These are phyloP conservation scores for Caenorhabditis sp. DNA, from an alignment of 2,888 invertebrate species.

Conservation along the genomic window DNA sequence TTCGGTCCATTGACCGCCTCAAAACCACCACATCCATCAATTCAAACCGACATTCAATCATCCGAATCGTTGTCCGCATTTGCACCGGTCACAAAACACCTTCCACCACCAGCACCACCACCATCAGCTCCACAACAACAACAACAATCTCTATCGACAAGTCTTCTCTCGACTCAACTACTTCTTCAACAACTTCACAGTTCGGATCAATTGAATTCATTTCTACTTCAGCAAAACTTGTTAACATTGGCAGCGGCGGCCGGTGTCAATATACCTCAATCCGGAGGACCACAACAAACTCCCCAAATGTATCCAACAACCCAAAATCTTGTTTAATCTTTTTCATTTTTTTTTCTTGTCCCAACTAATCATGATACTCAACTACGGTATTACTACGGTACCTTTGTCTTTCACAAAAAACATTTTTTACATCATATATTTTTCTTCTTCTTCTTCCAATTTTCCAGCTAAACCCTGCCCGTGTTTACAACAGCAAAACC, in stretches of 20 bases:
- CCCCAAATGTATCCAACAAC: neutral
- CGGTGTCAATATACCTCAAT: neutral
- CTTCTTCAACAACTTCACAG: constrained; percentile 42
- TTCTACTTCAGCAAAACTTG: constrained; percentile 34
- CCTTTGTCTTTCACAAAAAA: neutral
- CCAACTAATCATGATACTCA: constrained; percentile 1
- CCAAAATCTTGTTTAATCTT: neutral
- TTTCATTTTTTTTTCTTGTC: neutral
- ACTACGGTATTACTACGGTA: constrained; percentile 1
- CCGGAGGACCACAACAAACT: neutral
- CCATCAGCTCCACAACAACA: neutral
- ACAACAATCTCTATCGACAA: constrained; percentile 23
- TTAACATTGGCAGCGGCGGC: constrained; percentile 22
- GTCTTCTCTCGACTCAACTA: constrained; percentile 37
- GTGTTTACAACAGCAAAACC: neutral
- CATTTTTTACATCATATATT: neutral
- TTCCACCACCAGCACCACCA: neutral
- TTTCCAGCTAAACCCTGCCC: neutral
- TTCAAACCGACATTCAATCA: constrained; percentile 11
- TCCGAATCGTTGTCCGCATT: constrained; percentile 23
- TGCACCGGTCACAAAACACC: constrained; percentile 2
- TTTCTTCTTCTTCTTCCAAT: too few relatives aligned
- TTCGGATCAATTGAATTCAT: constrained; percentile 21
- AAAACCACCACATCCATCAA: constrained; percentile 25
- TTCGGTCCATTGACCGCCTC: constrained; percentile 42